A percentile compares a stretch with the other conserved stretches of the same genome.
Conservation (phyloP, 2,113 vertebrate genomes). For the Mastomys coucha region DNA sequence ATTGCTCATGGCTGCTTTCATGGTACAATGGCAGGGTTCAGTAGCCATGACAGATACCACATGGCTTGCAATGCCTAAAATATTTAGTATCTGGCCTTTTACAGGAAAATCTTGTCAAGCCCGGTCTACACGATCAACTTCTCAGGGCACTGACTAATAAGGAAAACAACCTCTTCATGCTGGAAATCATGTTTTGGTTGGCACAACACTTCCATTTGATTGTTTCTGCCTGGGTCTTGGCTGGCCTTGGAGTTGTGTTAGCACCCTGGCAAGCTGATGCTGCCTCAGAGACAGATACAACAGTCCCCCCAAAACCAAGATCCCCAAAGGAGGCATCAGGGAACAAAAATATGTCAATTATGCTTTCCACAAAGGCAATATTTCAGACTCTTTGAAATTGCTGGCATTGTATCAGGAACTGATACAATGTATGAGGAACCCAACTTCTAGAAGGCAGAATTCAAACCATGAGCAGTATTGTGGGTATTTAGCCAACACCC, state of each 20-base stretch:
- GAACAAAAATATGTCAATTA: neutral
- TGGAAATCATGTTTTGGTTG: neutral
- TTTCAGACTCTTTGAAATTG: constrained; percentile 24
- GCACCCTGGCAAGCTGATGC: too few relatives aligned
- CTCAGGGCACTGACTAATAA: neutral
- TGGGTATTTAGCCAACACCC: neutral
- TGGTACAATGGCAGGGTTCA: neutral
- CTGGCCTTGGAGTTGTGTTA: too few relatives aligned
- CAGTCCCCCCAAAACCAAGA: neutral
- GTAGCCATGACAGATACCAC: neutral
- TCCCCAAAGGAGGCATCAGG: neutral
- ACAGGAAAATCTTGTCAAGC: neutral
- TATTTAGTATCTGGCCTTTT: neutral
- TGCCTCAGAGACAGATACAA: neutral
- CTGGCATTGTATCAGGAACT: neutral
- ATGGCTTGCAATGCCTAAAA: neutral
- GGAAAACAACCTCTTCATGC: neutral
- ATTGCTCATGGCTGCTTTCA: neutral
- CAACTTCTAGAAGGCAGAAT: neutral
- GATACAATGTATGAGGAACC: too few relatives aligned
- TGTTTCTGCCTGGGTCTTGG: neutral
- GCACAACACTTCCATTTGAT: neutral
- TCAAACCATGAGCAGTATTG: neutral
- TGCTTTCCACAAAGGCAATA: constrained; percentile 24
- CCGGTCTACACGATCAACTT: neutral